Evolutionary conservation across 2,113 vertebrate species (phyloP), one percentile per base, ranked within the genome.

Genomic region (Climacteris rufus): DNA sequence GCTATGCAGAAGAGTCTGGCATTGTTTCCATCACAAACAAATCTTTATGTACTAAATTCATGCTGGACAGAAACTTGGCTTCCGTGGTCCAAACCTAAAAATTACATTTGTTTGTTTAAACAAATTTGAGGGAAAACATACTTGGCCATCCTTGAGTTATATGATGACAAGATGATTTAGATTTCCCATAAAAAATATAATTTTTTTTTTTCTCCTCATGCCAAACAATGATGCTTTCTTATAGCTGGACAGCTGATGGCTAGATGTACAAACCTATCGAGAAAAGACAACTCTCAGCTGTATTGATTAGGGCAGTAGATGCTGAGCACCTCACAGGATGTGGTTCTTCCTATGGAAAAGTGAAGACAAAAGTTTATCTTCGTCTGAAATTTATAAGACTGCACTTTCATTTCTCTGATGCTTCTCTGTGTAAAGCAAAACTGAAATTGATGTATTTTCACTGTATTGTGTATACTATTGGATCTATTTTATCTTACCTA

Each of bases 41-140:
- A 93, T 94, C 93, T 97, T 97, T 97, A 96, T 97, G 84, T 94
- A 83, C 93, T 94, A 94, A 94, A 96, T 95, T 96, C 94, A 76
- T 27, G 71, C 90, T 90, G 77, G 94, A 96, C 45, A 5, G 91
- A 97, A 96, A 97, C 89, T 96, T 97, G 95, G 96, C 96, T 91
- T 97, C 87, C 65, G 87, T 57, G 53, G 69, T 61, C 86, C 69
- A 94, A 94, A 95, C 65, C 94, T 89, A 95, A 97, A 94, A 96
- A 97, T 87, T 97, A 96, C 87, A 89, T 97, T 97, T 96, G 88
- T 97, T 97, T 97, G 96, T 96, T 97, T 96, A 96, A 95, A 94
- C 83, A 95, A 96, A 96, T 94, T 93, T 92, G 94, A 96, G 87
- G 83, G 77, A 96, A 97, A 97, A 94, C 85, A 94, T 90, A 90